Evolutionary conservation across 2,797 vertebrate genomes (phyloP), one percentile per base, ranked within the genome.

Genomic region (Mus minutoides): DNA sequence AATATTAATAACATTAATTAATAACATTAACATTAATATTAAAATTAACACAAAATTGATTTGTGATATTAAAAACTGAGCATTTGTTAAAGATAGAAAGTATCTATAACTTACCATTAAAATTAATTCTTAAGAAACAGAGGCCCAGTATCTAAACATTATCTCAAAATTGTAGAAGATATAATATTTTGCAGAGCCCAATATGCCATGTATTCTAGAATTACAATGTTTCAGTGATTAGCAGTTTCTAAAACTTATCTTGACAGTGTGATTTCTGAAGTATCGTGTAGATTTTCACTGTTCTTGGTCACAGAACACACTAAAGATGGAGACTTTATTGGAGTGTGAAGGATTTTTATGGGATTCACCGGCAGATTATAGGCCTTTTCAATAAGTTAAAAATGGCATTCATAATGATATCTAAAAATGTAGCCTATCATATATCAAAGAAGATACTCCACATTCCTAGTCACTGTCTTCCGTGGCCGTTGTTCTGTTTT

Each of bases 241-340:
- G 97, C 96, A 97, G 97, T 97, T 98, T 98, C 96, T 95, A 93
- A 80, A 98, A 98, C 97, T 96, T 92, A 92, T 90, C 92, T 98
- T 98, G 97, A 92, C 71, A 97, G 93, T 43, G 12, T 71, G 62
- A 98, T 98, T 97, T 98, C 67, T 95, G 82, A 98, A 98, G 78
- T 94, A 82, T 97, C 97, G 95, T 43, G 31, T 91, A 96, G 83
- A 40, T 95, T 96, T 98, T 89, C 96, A 92, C 93, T 96, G 94
- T 95, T 98, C 87, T 93, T 98, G 96, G 96, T 97, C 97, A 98
- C 98, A 94, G 92, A 97, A 98, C 67, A 49, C 94, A 97, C 75
- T 97, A 97, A 97, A 97, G 71, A 90, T 87, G 96, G 31, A 98
- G 96, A 97, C 91, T 97, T 98, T 97, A 56, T 94, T 97, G 87